Evolutionary conservation across 2,797 vertebrate species (phyloP).

Genomic region (Sorex maritimensis): DNA sequence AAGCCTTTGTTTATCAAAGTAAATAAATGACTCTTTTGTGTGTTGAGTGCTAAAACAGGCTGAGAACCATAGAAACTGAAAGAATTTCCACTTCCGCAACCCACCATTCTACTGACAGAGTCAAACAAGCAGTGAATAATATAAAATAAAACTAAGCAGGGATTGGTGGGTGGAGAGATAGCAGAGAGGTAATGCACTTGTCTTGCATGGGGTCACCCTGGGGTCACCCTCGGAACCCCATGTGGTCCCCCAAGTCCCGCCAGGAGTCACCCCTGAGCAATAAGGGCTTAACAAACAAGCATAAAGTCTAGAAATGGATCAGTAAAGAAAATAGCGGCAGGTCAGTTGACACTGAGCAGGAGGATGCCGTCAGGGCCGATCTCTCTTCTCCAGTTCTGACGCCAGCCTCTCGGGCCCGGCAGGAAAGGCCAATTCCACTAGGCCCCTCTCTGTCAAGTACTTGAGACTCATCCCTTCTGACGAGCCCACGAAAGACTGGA

Average conservation of each 20-base stretch:
- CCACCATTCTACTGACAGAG: not conserved
- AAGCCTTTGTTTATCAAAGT: not conserved
- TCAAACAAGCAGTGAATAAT: not conserved
- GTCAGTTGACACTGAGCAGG: too few species aligned
- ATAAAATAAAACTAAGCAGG: not conserved
- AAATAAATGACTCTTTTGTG: slow-evolving; percentile 35
- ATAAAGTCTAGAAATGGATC: not conserved
- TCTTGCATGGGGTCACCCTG: too few species aligned
- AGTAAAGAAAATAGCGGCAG: not conserved
- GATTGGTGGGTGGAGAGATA: too few species aligned
- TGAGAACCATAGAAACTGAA: not conserved
- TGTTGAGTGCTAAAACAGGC: not conserved
- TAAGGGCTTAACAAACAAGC: too few species aligned
- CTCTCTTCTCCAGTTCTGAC: too few species aligned
- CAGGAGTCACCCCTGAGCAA: too few species aligned
- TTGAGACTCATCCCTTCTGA: too few species aligned
- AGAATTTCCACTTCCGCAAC: not conserved
- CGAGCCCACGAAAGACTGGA: not conserved
- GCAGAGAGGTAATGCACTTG: too few species aligned
- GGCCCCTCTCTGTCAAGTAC: not conserved
- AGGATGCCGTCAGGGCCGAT: too few species aligned
- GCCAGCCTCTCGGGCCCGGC: too few species aligned
- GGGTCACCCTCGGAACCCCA: too few species aligned
- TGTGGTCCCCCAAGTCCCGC: too few species aligned
- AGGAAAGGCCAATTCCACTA: not conserved